phyloP scores from a whole-genome alignment of 2,888 invertebrate genomes.

The Allacma fusca region DNA sequence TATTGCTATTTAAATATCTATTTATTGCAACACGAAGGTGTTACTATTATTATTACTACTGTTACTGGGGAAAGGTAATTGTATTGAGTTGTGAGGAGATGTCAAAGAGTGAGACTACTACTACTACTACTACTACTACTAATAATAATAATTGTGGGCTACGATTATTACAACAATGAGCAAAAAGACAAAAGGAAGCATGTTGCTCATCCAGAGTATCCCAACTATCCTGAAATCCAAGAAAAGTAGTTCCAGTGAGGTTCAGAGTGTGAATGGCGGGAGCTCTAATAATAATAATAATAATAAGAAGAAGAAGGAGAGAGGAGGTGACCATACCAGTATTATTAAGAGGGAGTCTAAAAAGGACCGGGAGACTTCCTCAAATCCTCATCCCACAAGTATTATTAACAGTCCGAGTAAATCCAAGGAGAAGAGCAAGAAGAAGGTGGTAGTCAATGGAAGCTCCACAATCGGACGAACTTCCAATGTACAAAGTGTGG shows the following conservation, averaged over 20 bases:
- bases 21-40: too few species aligned
- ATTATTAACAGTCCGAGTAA: background rate
- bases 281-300: background rate
- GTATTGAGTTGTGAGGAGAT: too few species aligned
- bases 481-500: constrained; percentile 24
- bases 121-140: too few species aligned
- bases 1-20: too few species aligned
- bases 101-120: too few species aligned
- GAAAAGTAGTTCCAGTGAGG: background rate
- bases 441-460: constrained; percentile 14
- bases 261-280: background rate
- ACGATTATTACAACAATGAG: background rate
- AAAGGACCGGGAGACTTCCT: background rate
- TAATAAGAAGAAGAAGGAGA: background rate
- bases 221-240: constrained; percentile 1
- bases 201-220: background rate
- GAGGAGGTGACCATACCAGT: background rate
- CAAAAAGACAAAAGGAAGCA: background rate
- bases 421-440: background rate
- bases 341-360: background rate
- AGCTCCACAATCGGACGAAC: constrained; percentile 15
- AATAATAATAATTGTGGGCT: too few species aligned
- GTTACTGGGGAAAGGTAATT: too few species aligned
- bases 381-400: background rate
- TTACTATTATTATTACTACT: too few species aligned